Conservation (phyloP, 2,888 invertebrate genomes). For the Pecten maximus region DNA sequence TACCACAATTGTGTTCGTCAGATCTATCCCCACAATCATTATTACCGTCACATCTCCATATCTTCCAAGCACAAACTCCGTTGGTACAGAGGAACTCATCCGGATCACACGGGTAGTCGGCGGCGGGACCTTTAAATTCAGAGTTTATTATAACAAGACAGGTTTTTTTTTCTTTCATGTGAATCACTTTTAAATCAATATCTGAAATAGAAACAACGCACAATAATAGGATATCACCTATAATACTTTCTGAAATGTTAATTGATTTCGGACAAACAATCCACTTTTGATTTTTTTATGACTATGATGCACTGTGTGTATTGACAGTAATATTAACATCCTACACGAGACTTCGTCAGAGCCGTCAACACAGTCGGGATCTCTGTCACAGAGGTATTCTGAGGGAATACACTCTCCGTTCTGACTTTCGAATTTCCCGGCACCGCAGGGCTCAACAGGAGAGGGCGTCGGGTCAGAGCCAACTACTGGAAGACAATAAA, state of each 20-base stretch:
- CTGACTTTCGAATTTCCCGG: slow-evolving; percentile 87
- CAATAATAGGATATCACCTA: too few species aligned
- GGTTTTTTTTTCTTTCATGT: too few species aligned
- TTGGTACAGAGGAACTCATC: slow-evolving; percentile 96
- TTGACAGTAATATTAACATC: slow-evolving; percentile 50
- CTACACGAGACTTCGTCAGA: slow-evolving; percentile 75
- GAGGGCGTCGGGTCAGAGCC: slow-evolving; percentile 61
- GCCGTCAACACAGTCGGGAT: slow-evolving; percentile 74
- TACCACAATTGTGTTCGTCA: slow-evolving; percentile 92
- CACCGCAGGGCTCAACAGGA: slow-evolving; percentile 65
- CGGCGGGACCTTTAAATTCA: too few species aligned
- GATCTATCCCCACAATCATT: slow-evolving; percentile 95
- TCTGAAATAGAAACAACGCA: too few species aligned
- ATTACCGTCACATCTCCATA: slow-evolving; percentile 96
- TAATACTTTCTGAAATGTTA: too few species aligned
- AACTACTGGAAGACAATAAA: slow-evolving; percentile 47
- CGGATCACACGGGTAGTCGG: slow-evolving; percentile 92
- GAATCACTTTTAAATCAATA: too few species aligned
- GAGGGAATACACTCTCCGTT: slow-evolving; percentile 95
- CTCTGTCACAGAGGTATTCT: slow-evolving; percentile 83
- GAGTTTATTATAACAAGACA: too few species aligned
- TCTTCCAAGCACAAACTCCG: slow-evolving; percentile 93
- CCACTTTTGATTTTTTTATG: too few species aligned
- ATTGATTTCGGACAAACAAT: too few species aligned
- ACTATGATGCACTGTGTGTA: too few species aligned